phyloP scores from a whole-genome alignment of 2,888 invertebrate genomes.

The Thumatha senex region DNA sequence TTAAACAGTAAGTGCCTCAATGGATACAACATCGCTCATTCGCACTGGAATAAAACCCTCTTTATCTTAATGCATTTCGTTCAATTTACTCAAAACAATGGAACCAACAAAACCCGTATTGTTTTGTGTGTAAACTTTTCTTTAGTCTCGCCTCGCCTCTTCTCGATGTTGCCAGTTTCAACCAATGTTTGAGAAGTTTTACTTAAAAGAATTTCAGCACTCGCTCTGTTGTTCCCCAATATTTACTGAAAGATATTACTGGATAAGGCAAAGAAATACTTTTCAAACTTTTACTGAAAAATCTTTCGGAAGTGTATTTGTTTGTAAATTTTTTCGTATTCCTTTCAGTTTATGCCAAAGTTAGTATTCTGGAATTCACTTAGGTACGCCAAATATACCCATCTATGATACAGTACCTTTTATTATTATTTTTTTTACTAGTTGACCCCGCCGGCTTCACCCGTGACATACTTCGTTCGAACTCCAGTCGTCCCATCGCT shows the following conservation, averaged over 20 bases:
- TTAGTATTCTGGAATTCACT: no score
- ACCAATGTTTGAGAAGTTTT: slow-evolving; percentile 5
- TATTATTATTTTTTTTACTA: no score
- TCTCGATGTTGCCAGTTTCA: slow-evolving; percentile 9
- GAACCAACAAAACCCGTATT: slow-evolving; percentile 52
- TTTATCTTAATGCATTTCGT: slow-evolving; percentile 59
- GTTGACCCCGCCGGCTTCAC: no score
- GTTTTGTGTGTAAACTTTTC: slow-evolving; percentile 43
- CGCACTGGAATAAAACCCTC: slow-evolving; percentile 57
- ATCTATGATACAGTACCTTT: no score
- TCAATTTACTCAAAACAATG: slow-evolving; percentile 59
- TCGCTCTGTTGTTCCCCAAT: neutral
- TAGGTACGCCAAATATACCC: no score
- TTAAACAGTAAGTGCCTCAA: slow-evolving; percentile 53
- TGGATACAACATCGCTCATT: slow-evolving; percentile 54
- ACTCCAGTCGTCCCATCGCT: no score
- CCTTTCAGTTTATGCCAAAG: no score
- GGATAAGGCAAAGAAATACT: neutral
- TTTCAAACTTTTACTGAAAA: neutral
- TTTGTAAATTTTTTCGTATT: neutral
- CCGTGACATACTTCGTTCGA: no score
- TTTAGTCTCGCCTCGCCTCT: slow-evolving; percentile 11
- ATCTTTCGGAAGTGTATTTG: neutral
- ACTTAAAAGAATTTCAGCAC: slow-evolving; percentile 8
- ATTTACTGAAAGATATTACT: neutral